Base-by-base conservation (phyloP, 2,888 invertebrate species). In the Entomobrya multifasciata region DNA sequence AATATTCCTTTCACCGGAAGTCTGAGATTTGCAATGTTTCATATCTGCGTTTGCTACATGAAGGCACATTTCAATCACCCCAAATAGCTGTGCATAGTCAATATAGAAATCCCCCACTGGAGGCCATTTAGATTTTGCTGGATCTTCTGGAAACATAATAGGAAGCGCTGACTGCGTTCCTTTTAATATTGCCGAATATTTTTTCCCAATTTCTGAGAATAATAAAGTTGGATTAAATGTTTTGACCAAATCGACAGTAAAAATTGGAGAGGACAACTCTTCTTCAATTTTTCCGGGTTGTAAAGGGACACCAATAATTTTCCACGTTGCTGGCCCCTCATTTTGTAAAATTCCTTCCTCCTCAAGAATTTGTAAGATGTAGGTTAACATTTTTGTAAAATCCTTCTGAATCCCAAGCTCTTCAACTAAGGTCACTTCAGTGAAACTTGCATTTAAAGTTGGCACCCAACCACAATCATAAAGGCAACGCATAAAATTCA, bases 111-210 rank as follows among this genome's bases (percentile, higher is more conserved):
- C 70, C 6, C 44, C n/a, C 44, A 11, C 70, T 44, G 5, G 41
- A 41, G 10, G 44, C 74, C 2, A 52, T 27, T 17, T 74, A 49
- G 6, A 49, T n/a, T 13, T 27, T 27, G 1, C 74, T 11, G 0
- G 52, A 30, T 10, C 49, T 52, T 49, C 47, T n/a, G 81, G 81
- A 70, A 79, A 79, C 2, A 79, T 17, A 17, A 79, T 65, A 20
- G 20, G 10, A n/a, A n/a, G n/a, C n/a, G n/a, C n/a, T n/a, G n/a
- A n/a, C n/a, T n/a, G n/a, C n/a, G n/a, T n/a, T n/a, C 17, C 72
- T 11, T 8, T 57, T 27, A 0, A 57, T 60, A 11, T 27, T 1
- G 22, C 41, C 72, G 20, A 27, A 82, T 60, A 15, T 13, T 11
- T 15, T 30, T 8, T 22, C 62, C 79, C 79, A 15, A 65, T 15